Base-by-base conservation (phyloP, 2,888 invertebrate genomes). In the Campoplex nolae region DNA sequence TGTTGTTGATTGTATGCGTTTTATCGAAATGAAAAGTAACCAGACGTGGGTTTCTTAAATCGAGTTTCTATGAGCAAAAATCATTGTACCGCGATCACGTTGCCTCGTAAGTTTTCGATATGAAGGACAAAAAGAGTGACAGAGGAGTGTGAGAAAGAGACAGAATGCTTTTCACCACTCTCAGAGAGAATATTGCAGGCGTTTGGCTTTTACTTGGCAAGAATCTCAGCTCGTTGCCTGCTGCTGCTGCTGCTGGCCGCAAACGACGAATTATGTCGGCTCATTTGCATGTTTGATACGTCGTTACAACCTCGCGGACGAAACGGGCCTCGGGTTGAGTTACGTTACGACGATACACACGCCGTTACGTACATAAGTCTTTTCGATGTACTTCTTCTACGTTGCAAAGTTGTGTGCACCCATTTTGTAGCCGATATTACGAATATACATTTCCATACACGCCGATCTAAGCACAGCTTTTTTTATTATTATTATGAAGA, bases 281-380 rank as follows among this genome's bases (percentile, higher is more conserved):
- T 89, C 90, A 92, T 92, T 92, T 91, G 91, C 91, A 92, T 92
- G 90, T 92, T 92, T 91, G 92, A 92, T 92, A 91, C 90, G 90
- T 89, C 86, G 90, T 87, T 91, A 92, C 91, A 91, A 89, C 89
- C 86, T 88, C 88, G 74, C 81, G 89, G 84, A 89, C 88, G 89
- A 91, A 91, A 90, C 70, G 86, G 80, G 71, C 86, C 58, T 48
- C 75, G 71, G 79, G 80, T 83, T 86, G 86, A 86, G 76, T 86
- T 86, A 86, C 83, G 71, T 83, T 86, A 86, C 83, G 80, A 86
- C 71, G 77, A 75, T 79, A 65, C 45, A 68, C 83, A 82, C 74
- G 76, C 83, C 76, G 75, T 83, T 83, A 83, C 76, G 70, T 70
- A 76, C 38, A 73, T 70, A 65, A 56, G 58, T 58, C 35, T 67